Percentiles rank a stretch among this genome's conserved stretches.
These are phyloP conservation scores for Ptyas mucosa DNA, from an alignment of 2,113 vertebrate genomes.

Conservation along the genomic window DNA sequence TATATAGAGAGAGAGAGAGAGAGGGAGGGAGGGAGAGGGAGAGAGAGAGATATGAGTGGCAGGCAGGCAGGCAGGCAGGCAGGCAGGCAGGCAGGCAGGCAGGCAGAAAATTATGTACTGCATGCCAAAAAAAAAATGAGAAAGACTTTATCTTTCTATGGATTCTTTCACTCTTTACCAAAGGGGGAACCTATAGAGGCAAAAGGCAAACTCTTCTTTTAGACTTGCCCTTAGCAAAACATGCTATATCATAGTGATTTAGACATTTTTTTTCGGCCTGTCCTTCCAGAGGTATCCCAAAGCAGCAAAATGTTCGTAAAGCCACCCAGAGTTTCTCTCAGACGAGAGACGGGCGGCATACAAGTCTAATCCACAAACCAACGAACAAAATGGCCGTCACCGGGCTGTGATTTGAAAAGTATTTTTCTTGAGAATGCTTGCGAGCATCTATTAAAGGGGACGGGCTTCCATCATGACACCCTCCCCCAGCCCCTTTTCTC, in stretches of 20 bases:
- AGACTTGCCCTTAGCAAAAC: neutral
- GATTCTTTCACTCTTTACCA: neutral
- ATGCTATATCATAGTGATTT: neutral
- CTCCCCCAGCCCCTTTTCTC: neutral
- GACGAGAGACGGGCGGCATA: no score
- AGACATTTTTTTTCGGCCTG: neutral
- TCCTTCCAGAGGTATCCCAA: neutral
- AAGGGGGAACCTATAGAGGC: neutral
- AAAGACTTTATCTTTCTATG: neutral
- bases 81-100: no score
- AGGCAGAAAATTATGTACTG: neutral
- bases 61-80: no score
- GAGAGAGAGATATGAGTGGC: no score
- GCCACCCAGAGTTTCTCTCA: no score
- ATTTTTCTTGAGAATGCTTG: neutral
- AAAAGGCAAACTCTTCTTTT: neutral
- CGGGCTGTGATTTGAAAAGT: neutral
- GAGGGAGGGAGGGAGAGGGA: no score
- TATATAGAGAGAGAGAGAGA: no score
- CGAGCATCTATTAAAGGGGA: neutral
- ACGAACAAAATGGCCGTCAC: neutral
- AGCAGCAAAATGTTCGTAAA: neutral
- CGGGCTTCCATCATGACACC: neutral
- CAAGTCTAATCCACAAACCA: no score
- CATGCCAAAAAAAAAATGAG: neutral